Base-by-base conservation (phyloP, 2,797 vertebrate species). In the Podarcis siculus region DNA sequence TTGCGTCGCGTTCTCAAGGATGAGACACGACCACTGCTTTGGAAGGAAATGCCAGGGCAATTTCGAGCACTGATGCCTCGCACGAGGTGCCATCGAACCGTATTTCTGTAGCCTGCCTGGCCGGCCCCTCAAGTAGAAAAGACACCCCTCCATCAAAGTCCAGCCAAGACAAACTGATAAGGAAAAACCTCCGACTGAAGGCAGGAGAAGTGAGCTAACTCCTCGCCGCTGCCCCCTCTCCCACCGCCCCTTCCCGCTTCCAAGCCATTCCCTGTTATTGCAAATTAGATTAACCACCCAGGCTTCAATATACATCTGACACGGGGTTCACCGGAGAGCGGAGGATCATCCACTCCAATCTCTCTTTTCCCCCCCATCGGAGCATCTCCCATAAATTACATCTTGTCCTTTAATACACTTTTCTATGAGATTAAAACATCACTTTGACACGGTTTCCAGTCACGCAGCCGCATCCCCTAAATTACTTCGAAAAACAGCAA, bases 391-490 rank as follows among this genome's bases (percentile, higher is more conserved):
- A 93, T 90, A 96, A 97, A 97, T 97, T 94, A 96, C 96, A 95
- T 97, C 96, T 95, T 93, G 96, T 96, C 92, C 92, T 96, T 96
- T 97, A 96, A 97, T 97, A 96, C 95, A 96, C 95, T 96, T 96
- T 96, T 90, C 94, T 94, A 92, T 92, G 95, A 97, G 96, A 97
- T 97, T 97, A 97, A 97, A 97, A 97, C 96, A 97, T 97, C 97
- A 96, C 96, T 95, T 94, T 96, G 97, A 97, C 97, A 96, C 95
- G 49, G 86, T 96, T 96, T 95, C 92, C 89, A 96, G 94, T 85
- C 95, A 92, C 92, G 88, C 85, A 79, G 93, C 88, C 6, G 5
- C 89, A 86, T 89, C 90, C 82, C 49, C 89, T 91, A 37, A 84
- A 92, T 95, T 93, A 92, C 92, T 95, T 92, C 80, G 90, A 82